phyloP scores from a whole-genome alignment of 2,797 vertebrate species.

The Gallirallus australis region DNA sequence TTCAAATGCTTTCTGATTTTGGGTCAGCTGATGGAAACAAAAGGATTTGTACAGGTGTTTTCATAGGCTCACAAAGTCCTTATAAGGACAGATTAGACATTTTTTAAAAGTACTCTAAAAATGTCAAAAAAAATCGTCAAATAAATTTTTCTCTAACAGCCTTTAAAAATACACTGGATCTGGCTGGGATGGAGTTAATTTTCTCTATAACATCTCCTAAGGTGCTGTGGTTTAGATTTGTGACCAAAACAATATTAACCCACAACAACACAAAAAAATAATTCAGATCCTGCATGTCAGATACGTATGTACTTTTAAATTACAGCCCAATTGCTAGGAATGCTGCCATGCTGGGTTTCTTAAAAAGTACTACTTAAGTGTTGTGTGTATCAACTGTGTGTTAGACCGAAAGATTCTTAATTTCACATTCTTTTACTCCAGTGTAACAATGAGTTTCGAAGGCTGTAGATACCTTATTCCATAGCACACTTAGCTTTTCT shows the following conservation, averaged over 20 bases:
- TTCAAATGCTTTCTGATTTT: background rate
- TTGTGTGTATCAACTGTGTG: accelerated
- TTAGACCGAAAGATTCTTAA: background rate
- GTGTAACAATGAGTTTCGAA: background rate
- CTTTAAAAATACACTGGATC: background rate
- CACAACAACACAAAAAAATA: background rate
- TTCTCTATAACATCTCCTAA: background rate
- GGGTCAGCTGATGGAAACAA: background rate
- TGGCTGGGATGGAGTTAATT: background rate
- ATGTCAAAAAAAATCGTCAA: background rate
- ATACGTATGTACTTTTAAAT: background rate
- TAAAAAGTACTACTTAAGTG: background rate
- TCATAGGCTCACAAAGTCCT: background rate
- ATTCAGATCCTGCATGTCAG: background rate
- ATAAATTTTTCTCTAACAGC: background rate
- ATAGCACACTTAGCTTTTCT: background rate
- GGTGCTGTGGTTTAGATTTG: background rate
- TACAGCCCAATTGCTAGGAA: background rate
- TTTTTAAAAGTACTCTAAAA: background rate
- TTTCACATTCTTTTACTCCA: background rate
- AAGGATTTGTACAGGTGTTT: background rate
- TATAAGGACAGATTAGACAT: background rate
- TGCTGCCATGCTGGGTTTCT: background rate
- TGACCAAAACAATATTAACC: background rate
- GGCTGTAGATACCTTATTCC: background rate